Evolutionary conservation across 2,888 invertebrate species (phyloP).

Genomic region (Torymus texanus): DNA sequence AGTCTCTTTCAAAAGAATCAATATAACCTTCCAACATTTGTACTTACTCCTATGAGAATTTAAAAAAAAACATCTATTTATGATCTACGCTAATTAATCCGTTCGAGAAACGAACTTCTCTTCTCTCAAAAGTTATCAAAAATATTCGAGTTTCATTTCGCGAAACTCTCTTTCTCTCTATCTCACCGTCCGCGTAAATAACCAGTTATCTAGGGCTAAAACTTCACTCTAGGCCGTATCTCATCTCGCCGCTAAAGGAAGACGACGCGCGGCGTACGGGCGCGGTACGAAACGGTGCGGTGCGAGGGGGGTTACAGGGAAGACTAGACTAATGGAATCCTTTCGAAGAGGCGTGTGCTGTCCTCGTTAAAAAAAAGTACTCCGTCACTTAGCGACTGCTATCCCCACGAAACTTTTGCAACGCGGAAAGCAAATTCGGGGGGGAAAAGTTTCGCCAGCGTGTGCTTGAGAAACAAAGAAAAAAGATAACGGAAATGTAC

Average conservation of each 20-base stretch:
- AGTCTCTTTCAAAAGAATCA: too few species aligned
- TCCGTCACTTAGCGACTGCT: conserved; percentile 9
- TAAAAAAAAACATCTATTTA: too few species aligned
- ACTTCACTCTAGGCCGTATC: conserved; percentile 47
- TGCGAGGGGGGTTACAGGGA: background rate
- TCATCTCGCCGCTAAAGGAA: conserved; percentile 51
- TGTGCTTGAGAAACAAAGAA: too few species aligned
- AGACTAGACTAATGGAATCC: conserved; percentile 51
- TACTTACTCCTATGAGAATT: too few species aligned
- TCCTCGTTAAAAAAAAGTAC: conserved; percentile 19
- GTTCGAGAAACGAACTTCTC: too few species aligned
- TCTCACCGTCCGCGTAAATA: background rate
- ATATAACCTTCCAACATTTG: too few species aligned
- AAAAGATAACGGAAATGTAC: too few species aligned
- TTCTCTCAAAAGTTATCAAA: too few species aligned
- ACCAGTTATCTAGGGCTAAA: background rate
- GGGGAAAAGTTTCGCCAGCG: too few species aligned
- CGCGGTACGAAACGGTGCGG: too few species aligned
- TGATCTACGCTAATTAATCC: too few species aligned
- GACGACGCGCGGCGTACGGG: background rate
- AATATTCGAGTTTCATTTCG: background rate
- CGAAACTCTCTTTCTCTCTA: background rate
- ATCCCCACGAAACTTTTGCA: background rate
- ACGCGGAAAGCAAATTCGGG: too few species aligned
- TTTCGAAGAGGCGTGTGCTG: conserved; percentile 12